These are phyloP conservation scores for Chromis chromis DNA, from an alignment of 2,797 vertebrate species.

Conservation along the genomic window DNA sequence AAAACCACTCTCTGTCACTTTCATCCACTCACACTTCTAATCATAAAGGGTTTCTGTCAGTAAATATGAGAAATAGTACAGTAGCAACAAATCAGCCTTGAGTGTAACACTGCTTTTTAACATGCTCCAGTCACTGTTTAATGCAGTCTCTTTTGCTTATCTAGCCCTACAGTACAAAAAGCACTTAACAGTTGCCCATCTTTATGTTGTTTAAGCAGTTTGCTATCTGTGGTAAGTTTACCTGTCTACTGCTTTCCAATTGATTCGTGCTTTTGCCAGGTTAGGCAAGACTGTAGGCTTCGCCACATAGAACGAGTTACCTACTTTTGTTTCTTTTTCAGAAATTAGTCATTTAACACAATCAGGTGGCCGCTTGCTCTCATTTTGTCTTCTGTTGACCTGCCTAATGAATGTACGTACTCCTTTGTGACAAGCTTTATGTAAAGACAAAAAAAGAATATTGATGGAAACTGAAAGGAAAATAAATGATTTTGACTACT, in stretches of 20 bases:
- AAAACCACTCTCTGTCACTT: neutral
- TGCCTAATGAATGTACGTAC: conserved; percentile 74
- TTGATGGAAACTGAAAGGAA: conserved; percentile 46
- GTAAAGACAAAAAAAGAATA: conserved; percentile 48
- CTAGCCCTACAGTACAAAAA: neutral
- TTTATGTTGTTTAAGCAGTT: conserved; percentile 12
- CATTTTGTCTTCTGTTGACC: conserved; percentile 37
- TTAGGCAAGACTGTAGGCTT: conserved; percentile 36
- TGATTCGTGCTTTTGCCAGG: conserved; percentile 23
- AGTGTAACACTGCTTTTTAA: conserved; percentile 22
- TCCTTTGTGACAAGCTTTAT: conserved; percentile 72
- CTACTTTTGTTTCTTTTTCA: conserved; percentile 37
- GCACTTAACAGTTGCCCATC: conserved; percentile 12
- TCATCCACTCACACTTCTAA: neutral
- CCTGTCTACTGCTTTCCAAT: conserved; percentile 21
- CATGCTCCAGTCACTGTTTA: neutral
- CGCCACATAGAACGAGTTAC: conserved; percentile 27
- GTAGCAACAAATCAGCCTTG: conserved; percentile 17
- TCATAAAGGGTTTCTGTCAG: conserved; percentile 6
- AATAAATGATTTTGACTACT: conserved; percentile 73
- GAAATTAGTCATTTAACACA: conserved; percentile 29
- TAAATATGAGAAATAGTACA: conserved; percentile 19
- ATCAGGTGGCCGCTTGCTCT: conserved; percentile 25
- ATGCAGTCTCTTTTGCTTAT: conserved; percentile 9
- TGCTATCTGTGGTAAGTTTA: neutral